Conservation (phyloP, 2,888 invertebrate species). For the Rugalucina vietnamica region DNA sequence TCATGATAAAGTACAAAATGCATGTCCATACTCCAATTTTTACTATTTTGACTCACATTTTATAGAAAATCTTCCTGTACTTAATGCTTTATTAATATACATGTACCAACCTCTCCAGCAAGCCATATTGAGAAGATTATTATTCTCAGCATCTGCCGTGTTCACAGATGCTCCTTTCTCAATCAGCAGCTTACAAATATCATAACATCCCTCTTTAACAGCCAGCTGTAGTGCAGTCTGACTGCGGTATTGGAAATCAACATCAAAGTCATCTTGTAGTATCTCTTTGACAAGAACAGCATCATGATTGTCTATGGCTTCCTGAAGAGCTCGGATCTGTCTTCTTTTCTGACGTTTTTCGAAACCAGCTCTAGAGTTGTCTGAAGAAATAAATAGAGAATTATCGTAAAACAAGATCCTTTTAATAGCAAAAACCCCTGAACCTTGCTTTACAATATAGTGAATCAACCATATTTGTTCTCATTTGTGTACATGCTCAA, state of each 20-base stretch:
- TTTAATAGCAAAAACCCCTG: no score
- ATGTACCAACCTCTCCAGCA: slow-evolving; percentile 71
- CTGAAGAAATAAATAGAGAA: slow-evolving; percentile 40
- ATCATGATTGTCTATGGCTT: slow-evolving; percentile 74
- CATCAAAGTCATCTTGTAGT: slow-evolving; percentile 76
- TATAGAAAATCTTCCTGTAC: no score
- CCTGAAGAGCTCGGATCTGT: slow-evolving; percentile 77
- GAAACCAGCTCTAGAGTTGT: slow-evolving; percentile 68
- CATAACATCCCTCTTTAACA: slow-evolving; percentile 73
- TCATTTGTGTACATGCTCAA: no score
- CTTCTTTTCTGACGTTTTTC: slow-evolving; percentile 78
- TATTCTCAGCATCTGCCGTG: slow-evolving; percentile 76
- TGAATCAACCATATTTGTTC: no score
- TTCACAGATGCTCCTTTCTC: slow-evolving; percentile 79
- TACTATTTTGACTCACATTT: no score
- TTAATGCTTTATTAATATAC: no score
- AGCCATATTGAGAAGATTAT: slow-evolving; percentile 79
- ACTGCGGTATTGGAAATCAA: slow-evolving; percentile 81
- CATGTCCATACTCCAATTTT: no score
- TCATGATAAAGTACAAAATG: no score
- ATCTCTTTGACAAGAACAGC: slow-evolving; percentile 68
- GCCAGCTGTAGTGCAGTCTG: slow-evolving; percentile 80
- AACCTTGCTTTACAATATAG: no score
- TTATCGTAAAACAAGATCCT: no score
- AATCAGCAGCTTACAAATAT: slow-evolving; percentile 77